A percentile compares a stretch with the other conserved stretches of the same genome.
Conservation (phyloP, 2,113 vertebrate genomes). For the Telmatochromis sp. region DNA sequence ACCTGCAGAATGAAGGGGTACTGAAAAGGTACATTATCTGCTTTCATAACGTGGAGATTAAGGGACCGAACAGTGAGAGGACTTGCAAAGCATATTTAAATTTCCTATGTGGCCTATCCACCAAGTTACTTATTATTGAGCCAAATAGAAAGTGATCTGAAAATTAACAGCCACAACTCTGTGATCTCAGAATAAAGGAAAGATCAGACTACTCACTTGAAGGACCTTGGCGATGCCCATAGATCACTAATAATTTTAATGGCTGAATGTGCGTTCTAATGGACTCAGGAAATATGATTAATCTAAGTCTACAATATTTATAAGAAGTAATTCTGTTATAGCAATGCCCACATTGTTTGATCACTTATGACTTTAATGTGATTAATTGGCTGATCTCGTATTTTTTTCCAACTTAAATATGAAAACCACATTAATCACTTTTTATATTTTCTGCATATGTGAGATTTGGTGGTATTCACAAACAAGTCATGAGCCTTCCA, state of each 20-base stretch:
- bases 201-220: conserved; percentile 47
- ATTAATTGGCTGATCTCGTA: neutral
- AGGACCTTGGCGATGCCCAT: conserved; percentile 19
- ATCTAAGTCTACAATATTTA: conserved; percentile 12
- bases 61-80: conserved; percentile 2
- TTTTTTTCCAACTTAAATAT: neutral
- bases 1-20: conserved; percentile 8
- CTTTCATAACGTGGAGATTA: conserved; percentile 5
- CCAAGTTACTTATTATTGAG: conserved; percentile 11
- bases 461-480: neutral
- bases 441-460: neutral
- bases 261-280: conserved; percentile 18
- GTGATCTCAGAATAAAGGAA: conserved; percentile 44
- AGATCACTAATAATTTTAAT: conserved; percentile 43
- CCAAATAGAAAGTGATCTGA: conserved; percentile 37
- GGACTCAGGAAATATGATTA: conserved; percentile 9
- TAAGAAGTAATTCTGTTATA: neutral
- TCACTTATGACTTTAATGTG: neutral
- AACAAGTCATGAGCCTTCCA: neutral
- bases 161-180: conserved; percentile 42
- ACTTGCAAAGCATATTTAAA: conserved; percentile 21
- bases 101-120: neutral
- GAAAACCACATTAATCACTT: neutral
- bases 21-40: conserved; percentile 10
- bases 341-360: neutral